A percentile compares a stretch with the other conserved stretches of the same genome.
Evolutionary conservation across 1,140 invertebrate species (phyloP).

Genomic region (Bombus confusus): DNA sequence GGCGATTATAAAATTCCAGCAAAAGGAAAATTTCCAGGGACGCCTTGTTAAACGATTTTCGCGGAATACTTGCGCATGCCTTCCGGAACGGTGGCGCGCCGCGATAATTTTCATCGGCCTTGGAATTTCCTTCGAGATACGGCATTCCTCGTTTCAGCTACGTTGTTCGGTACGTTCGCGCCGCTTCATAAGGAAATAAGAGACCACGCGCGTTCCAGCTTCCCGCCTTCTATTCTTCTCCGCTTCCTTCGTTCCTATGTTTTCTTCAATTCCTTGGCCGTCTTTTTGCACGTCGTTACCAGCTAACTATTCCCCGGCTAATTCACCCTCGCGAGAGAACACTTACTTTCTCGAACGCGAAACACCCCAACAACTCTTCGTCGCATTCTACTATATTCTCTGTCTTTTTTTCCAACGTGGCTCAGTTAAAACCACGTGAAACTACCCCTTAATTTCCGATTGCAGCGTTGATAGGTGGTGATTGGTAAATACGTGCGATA

Average conservation of each 20-base stretch:
- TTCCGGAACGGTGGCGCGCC: background rate
- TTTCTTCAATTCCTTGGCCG: background rate
- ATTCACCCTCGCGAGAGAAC: background rate
- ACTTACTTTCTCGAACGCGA: background rate
- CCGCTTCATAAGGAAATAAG: slow-evolving; percentile 17
- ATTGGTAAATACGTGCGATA: too few species aligned
- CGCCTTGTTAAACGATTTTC: slow-evolving; percentile 34
- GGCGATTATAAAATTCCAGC: background rate
- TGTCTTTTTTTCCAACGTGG: too few species aligned
- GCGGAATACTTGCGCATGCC: background rate
- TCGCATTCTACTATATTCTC: too few species aligned
- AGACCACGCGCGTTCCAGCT: background rate
- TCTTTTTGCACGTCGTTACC: slow-evolving; percentile 25
- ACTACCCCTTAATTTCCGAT: slow-evolving; percentile 1
- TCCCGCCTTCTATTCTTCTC: slow-evolving; percentile 2
- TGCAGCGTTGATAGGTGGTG: too few species aligned
- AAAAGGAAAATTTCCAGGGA: slow-evolving; percentile 2
- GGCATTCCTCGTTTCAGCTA: background rate
- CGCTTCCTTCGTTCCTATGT: background rate
- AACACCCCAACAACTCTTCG: background rate
- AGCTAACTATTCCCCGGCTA: slow-evolving; percentile 9
- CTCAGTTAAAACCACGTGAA: background rate
- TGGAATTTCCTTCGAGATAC: slow-evolving; percentile 16
- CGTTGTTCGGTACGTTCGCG: background rate
- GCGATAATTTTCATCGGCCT: slow-evolving; percentile 35